Conservation (phyloP, 2,113 vertebrate genomes). For the Lepisosteus osseus region DNA sequence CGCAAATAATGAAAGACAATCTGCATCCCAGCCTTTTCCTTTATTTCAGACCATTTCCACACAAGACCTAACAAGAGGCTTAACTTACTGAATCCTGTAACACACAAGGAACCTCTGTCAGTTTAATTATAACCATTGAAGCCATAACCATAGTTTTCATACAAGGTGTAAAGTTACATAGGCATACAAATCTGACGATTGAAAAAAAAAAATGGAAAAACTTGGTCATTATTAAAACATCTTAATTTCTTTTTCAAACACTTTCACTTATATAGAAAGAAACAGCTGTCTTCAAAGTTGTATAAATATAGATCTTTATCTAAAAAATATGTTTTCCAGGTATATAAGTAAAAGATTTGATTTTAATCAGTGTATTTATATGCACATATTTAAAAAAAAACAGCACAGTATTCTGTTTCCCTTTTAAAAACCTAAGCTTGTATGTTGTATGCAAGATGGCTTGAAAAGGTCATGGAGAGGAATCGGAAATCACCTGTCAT, state of each 20-base stretch:
- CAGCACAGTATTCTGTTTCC: not conserved
- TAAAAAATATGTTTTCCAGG: constrained; percentile 9
- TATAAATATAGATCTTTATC: constrained; percentile 17
- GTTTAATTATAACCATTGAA: too few relatives aligned
- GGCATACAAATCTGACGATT: not conserved
- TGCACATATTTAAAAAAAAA: not conserved
- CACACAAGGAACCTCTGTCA: too few relatives aligned
- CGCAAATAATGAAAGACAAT: too few relatives aligned
- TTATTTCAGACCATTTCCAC: too few relatives aligned
- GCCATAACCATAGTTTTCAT: too few relatives aligned
- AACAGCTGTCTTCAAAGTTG: constrained; percentile 2
- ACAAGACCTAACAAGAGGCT: too few relatives aligned
- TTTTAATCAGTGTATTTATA: constrained; percentile 1
- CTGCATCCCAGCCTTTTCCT: too few relatives aligned
- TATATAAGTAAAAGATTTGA: not conserved
- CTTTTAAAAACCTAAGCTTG: not conserved
- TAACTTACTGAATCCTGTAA: too few relatives aligned
- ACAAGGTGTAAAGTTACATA: not conserved
- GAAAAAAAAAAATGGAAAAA: not conserved
- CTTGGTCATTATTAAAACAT: too few relatives aligned
- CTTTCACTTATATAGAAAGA: constrained; percentile 3
- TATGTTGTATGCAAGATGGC: not conserved
- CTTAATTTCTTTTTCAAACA: not conserved
- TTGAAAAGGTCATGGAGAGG: not conserved
- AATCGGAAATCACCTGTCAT: too few relatives aligned